Percentiles rank a stretch among this genome's conserved stretches.
These are phyloP conservation scores for Cherax quadricarinatus DNA, from an alignment of 1,140 invertebrate genomes.

Conservation along the genomic window DNA sequence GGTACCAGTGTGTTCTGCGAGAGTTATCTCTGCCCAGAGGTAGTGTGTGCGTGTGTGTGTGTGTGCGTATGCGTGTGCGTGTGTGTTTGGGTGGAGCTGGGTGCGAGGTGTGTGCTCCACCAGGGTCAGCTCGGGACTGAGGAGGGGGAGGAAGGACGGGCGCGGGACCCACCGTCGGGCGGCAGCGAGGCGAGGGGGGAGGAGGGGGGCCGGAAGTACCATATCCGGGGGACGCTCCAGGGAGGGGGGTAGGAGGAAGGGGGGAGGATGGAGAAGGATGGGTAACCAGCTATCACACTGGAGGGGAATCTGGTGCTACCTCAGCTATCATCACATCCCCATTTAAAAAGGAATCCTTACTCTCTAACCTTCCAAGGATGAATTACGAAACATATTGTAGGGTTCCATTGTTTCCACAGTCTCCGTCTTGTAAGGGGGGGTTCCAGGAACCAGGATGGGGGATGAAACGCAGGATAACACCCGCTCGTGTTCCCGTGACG, in stretches of 20 bases:
- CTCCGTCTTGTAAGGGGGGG: not conserved
- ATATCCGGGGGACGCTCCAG: slow-evolving; percentile 50
- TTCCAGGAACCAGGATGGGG: not conserved
- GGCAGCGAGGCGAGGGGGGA: slow-evolving; percentile 31
- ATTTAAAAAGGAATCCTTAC: not conserved
- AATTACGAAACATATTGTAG: no score
- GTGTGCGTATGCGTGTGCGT: slow-evolving; percentile 19
- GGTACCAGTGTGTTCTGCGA: not conserved
- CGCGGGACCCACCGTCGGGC: slow-evolving; percentile 53
- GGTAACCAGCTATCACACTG: slow-evolving; percentile 16
- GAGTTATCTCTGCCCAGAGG: not conserved
- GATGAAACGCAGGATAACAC: not conserved
- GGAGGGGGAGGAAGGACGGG: slow-evolving; percentile 43
- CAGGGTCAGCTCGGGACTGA: slow-evolving; percentile 64
- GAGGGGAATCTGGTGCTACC: slow-evolving; percentile 12
- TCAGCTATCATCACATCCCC: slow-evolving; percentile 18
- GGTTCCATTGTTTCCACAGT: not conserved
- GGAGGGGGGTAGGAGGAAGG: not conserved
- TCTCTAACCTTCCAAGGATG: no score
- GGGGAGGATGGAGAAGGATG: slow-evolving; percentile 4
- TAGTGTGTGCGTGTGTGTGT: not conserved
- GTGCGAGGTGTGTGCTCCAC: slow-evolving; percentile 52
- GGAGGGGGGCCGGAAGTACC: slow-evolving; percentile 56
- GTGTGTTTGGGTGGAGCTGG: not conserved
- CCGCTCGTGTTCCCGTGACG: not conserved